phyloP scores from a whole-genome alignment of 1,140 invertebrate species.

The Frieseomelitta varia region DNA sequence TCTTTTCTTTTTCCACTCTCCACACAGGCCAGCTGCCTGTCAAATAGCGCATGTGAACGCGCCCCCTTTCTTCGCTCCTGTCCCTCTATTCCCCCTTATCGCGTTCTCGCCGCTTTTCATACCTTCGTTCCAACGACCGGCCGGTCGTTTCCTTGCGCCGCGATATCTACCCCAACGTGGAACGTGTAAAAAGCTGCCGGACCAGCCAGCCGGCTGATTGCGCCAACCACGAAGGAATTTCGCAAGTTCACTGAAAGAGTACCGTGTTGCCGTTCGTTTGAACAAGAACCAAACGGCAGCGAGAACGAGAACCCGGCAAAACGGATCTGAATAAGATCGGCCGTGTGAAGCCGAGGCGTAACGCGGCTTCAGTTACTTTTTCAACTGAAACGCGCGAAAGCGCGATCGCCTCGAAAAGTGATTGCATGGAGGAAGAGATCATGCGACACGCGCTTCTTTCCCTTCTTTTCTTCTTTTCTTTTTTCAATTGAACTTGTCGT shows the following conservation, averaged over 20 bases:
- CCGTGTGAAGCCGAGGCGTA: too few species aligned
- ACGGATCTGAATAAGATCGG: conserved; percentile 4
- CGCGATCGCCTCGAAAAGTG: too few species aligned
- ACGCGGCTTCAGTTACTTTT: background rate
- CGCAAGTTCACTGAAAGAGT: background rate
- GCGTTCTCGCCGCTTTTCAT: conserved; percentile 28
- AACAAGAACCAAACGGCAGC: background rate
- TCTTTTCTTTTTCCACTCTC: too few species aligned
- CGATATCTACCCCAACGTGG: conserved; percentile 14
- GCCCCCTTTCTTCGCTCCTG: background rate
- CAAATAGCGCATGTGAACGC: background rate
- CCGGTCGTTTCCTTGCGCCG: background rate
- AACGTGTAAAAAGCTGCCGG: background rate
- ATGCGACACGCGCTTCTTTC: background rate
- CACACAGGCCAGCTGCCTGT: background rate
- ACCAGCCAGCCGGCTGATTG: background rate
- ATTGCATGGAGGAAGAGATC: background rate
- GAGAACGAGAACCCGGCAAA: too few species aligned
- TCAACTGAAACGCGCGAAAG: background rate
- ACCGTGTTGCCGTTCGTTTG: conserved; percentile 2
- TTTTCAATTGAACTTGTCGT: too few species aligned
- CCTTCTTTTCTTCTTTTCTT: background rate
- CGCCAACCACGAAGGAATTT: background rate
- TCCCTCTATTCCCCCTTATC: background rate
- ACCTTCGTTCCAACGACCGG: background rate